These are phyloP conservation scores for Coilia nasus DNA, from an alignment of 2,797 vertebrate genomes.

Conservation along the genomic window DNA sequence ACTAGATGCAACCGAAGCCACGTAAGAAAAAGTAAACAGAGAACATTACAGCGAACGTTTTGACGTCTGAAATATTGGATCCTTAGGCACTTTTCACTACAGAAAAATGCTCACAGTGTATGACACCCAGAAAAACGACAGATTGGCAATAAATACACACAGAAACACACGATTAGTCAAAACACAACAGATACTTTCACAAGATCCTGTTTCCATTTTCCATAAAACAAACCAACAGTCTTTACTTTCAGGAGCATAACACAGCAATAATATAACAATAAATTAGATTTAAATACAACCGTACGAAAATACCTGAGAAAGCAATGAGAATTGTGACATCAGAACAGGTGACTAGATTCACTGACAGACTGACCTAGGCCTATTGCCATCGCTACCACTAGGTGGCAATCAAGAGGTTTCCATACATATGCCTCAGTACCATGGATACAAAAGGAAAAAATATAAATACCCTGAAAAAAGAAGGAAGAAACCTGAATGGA, in stretches of 20 bases:
- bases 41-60: conserved; percentile 2
- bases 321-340: conserved; percentile 18
- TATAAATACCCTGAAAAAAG: background rate
- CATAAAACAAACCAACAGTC: background rate
- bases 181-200: conserved; percentile 4
- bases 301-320: conserved; percentile 21
- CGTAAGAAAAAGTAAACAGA: background rate
- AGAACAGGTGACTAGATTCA: background rate
- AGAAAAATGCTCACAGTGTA: conserved; percentile 27
- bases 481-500: background rate
- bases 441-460: background rate
- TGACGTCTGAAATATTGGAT: conserved; percentile 10
- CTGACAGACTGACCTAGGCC: background rate
- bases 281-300: conserved; percentile 18
- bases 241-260: background rate
- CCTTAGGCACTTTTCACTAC: background rate
- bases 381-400: conserved; percentile 1
- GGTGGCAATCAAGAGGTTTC: background rate
- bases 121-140: background rate
- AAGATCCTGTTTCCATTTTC: background rate
- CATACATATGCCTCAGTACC: background rate
- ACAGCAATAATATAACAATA: conserved; percentile 1
- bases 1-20: background rate
- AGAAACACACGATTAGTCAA: background rate
- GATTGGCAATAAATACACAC: conserved; percentile 22